Percentiles rank a stretch among this genome's conserved stretches.
phyloP scores from a whole-genome alignment of 1,140 invertebrate species.

The Pogonomyrmex barbatus region DNA sequence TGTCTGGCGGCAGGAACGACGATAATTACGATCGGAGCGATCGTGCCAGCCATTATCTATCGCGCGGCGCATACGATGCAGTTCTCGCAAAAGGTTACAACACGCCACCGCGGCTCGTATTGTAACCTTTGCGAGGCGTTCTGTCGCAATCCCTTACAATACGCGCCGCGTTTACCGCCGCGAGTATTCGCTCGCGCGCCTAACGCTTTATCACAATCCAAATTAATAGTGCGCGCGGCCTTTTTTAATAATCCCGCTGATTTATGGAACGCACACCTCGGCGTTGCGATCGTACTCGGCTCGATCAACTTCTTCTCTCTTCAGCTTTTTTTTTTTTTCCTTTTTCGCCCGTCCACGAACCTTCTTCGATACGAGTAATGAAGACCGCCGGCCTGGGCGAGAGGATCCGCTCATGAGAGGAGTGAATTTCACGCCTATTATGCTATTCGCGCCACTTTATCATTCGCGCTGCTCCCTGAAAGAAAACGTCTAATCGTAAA shows the following conservation, averaged over 20 bases:
- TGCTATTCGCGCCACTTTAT: slow-evolving; percentile 30
- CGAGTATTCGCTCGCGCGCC: slow-evolving; percentile 5
- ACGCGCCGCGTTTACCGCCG: slow-evolving; percentile 21
- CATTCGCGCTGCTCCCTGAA: neutral
- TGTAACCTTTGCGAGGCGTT: slow-evolving; percentile 69
- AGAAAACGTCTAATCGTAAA: neutral
- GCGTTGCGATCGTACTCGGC: neutral
- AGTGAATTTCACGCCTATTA: slow-evolving; percentile 42
- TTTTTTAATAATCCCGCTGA: slow-evolving; percentile 61
- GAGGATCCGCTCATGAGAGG: slow-evolving; percentile 19
- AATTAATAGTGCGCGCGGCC: slow-evolving; percentile 65
- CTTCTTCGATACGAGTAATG: slow-evolving; percentile 25
- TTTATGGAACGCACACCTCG: slow-evolving; percentile 54
- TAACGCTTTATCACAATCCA: slow-evolving; percentile 64
- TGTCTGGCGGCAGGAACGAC: slow-evolving; percentile 32
- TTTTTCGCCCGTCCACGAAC: neutral
- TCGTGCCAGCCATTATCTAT: slow-evolving; percentile 70
- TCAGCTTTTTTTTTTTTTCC: neutral
- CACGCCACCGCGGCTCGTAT: slow-evolving; percentile 73
- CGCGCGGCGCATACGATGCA: slow-evolving; percentile 38
- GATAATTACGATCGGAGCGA: slow-evolving; percentile 69
- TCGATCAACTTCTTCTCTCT: neutral
- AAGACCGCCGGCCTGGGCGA: slow-evolving; percentile 34
- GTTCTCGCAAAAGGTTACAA: slow-evolving; percentile 72
- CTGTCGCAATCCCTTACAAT: slow-evolving; percentile 71